Evolutionary conservation across 1,140 invertebrate genomes (phyloP).

Genomic region (Paralvinella palmiformis): DNA sequence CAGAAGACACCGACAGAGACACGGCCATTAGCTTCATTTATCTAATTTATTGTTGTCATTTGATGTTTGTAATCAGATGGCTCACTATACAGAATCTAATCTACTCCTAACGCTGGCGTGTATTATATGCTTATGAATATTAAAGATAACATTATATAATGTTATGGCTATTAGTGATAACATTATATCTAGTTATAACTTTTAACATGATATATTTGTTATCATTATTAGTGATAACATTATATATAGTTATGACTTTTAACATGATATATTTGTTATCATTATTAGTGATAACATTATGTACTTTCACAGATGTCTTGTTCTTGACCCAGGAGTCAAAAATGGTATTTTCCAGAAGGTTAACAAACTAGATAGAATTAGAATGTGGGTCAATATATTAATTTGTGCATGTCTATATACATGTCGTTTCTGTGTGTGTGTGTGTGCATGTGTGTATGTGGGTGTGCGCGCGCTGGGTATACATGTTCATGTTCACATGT

Average conservation of each 20-base stretch:
- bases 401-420: background rate
- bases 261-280: background rate
- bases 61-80: no score
- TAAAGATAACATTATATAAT: no score
- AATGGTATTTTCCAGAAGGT: background rate
- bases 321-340: background rate
- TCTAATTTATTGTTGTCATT: no score
- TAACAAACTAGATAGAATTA: background rate
- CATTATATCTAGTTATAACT: background rate
- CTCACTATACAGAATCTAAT: no score
- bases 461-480: background rate
- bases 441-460: background rate
- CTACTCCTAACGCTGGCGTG: no score
- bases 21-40: no score
- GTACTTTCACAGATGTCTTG: background rate
- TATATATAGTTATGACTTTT: background rate
- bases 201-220: no score
- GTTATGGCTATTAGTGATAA: background rate
- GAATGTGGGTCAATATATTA: background rate
- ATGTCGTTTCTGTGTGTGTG: background rate
- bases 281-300: background rate
- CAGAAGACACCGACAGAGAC: no score
- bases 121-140: no score
- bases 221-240: background rate
- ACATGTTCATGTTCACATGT: no score